Conservation (phyloP, 2,888 invertebrate genomes). For the Monopis laevigella region DNA sequence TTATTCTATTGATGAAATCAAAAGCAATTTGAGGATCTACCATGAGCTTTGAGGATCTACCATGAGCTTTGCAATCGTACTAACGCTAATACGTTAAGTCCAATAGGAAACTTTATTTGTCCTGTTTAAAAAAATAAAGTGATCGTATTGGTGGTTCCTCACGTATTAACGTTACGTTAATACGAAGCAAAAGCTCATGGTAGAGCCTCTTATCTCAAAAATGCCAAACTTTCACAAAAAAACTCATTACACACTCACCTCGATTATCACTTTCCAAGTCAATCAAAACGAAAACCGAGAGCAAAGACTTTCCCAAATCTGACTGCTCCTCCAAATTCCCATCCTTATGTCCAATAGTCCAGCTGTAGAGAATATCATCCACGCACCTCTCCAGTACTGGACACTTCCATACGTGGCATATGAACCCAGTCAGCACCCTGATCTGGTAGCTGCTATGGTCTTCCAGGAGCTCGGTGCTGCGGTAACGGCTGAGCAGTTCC, state of each 20-base stretch:
- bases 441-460: slow-evolving; percentile 54
- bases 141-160: too few species aligned
- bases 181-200: too few species aligned
- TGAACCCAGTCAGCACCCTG: slow-evolving; percentile 45
- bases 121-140: too few species aligned
- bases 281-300: slow-evolving; percentile 61
- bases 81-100: too few species aligned
- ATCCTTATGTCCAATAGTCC: slow-evolving; percentile 60
- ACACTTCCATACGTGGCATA: slow-evolving; percentile 64
- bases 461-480: slow-evolving; percentile 2
- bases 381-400: slow-evolving; percentile 53
- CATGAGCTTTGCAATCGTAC: too few species aligned
- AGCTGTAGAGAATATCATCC: slow-evolving; percentile 55
- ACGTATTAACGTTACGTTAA: too few species aligned
- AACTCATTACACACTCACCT: slow-evolving; percentile 26
- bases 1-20: too few species aligned
- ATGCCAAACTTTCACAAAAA: too few species aligned
- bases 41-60: too few species aligned
- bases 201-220: too few species aligned
- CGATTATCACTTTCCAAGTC: slow-evolving; percentile 46
- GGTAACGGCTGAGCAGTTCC: background rate
- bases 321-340: slow-evolving; percentile 47
- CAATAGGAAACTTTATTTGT: too few species aligned
- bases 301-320: slow-evolving; percentile 46
- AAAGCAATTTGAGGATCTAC: too few species aligned